These are phyloP conservation scores for Arenicola marina DNA, from an alignment of 2,888 invertebrate species.

Conservation along the genomic window DNA sequence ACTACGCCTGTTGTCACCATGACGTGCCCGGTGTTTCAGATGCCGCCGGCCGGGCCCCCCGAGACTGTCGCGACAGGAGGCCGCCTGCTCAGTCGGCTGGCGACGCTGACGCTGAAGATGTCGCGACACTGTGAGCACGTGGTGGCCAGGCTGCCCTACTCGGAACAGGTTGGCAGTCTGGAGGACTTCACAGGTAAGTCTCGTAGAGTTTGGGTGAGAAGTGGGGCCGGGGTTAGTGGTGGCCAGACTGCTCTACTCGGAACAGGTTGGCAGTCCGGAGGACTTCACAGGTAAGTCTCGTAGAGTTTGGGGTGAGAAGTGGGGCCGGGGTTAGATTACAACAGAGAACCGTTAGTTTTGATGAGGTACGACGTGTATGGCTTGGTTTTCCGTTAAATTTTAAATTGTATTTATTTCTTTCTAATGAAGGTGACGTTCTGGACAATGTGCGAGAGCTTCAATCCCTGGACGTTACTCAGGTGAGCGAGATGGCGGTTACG, in stretches of 20 bases:
- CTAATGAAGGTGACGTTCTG: conserved; percentile 56
- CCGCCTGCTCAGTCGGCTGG: conserved; percentile 6
- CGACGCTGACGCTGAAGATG: conserved; percentile 35
- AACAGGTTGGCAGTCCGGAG: conserved; percentile 39
- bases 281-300: conserved; percentile 51
- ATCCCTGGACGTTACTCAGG: conserved; percentile 67
- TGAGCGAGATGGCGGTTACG: too few relatives aligned
- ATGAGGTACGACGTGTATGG: too few relatives aligned
- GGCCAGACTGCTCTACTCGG: conserved; percentile 31
- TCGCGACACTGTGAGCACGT: conserved; percentile 41
- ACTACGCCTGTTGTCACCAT: not conserved
- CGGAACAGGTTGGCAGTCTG: conserved; percentile 33
- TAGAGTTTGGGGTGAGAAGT: too few relatives aligned
- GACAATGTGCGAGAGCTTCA: conserved; percentile 68
- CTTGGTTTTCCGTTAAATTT: not conserved
- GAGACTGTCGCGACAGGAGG: too few relatives aligned
- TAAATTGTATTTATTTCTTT: conserved; percentile 20
- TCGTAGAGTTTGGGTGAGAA: too few relatives aligned
- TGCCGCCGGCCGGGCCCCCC: too few relatives aligned
- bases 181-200: conserved; percentile 52
- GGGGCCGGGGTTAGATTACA: too few relatives aligned
- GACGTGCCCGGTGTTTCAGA: not conserved
- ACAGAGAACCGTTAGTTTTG: too few relatives aligned
- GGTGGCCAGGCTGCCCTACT: conserved; percentile 33
- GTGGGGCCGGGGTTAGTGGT: too few relatives aligned